Conservation (phyloP, 2,113 vertebrate genomes). For the Felis chaus region DNA sequence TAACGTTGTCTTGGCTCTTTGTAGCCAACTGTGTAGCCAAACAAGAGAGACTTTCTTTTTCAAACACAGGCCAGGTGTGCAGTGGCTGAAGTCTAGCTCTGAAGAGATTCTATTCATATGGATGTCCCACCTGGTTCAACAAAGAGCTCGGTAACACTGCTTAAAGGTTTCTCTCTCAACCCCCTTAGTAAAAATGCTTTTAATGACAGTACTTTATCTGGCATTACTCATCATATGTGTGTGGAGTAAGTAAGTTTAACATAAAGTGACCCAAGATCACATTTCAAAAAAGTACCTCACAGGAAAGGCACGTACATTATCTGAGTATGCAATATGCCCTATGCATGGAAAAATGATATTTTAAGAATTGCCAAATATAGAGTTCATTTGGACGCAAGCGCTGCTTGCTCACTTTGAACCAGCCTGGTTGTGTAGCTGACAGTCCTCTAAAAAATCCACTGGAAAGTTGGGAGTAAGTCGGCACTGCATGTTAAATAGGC, state of each 20-base stretch:
- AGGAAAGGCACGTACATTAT: slow-evolving; percentile 68
- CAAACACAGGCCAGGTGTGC: slow-evolving; percentile 86
- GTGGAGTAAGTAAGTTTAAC: slow-evolving; percentile 66
- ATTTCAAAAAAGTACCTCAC: slow-evolving; percentile 65
- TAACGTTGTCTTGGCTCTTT: slow-evolving; percentile 87
- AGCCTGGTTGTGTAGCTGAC: slow-evolving; percentile 28
- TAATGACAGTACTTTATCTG: slow-evolving; percentile 72
- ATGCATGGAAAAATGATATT: slow-evolving; percentile 70
- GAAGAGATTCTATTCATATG: slow-evolving; percentile 74
- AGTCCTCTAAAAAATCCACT: slow-evolving; percentile 35
- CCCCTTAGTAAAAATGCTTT: slow-evolving; percentile 55
- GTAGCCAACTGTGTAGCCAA: slow-evolving; percentile 81
- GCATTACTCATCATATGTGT: slow-evolving; percentile 47
- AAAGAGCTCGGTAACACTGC: slow-evolving; percentile 63
- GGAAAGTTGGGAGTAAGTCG: slow-evolving; percentile 54
- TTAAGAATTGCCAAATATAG: slow-evolving; percentile 76
- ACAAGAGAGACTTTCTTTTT: slow-evolving; percentile 84
- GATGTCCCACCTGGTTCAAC: slow-evolving; percentile 75
- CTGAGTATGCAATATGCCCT: slow-evolving; percentile 64
- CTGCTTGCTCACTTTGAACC: slow-evolving; percentile 60
- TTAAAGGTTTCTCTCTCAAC: slow-evolving; percentile 52
- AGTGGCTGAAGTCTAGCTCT: slow-evolving; percentile 59
- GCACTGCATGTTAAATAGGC: slow-evolving; percentile 3
- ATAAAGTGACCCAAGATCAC: slow-evolving; percentile 57
- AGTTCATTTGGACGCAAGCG: slow-evolving; percentile 59